phyloP scores from a whole-genome alignment of 2,797 vertebrate genomes.

The Eurystomus glaucurus region DNA sequence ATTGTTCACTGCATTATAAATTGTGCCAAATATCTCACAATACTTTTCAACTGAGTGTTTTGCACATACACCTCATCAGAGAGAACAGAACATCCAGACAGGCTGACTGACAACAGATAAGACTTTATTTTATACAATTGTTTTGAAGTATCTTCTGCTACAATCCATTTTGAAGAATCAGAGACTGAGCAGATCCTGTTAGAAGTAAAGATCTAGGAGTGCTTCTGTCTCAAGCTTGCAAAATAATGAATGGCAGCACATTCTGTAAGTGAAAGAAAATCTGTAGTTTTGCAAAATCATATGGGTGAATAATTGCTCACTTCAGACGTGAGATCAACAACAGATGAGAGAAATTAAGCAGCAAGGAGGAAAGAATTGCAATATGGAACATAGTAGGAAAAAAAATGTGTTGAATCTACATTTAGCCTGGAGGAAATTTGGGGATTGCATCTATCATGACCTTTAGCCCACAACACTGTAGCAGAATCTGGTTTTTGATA shows the following conservation, averaged over 20 bases:
- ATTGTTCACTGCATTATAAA: not conserved
- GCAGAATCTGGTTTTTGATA: not conserved
- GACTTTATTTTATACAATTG: not conserved
- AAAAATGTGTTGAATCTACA: not conserved
- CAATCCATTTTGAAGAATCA: not conserved
- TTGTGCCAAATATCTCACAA: not conserved
- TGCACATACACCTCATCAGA: fast-evolving
- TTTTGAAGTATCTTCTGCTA: not conserved
- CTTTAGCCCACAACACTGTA: not conserved
- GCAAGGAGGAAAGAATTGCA: not conserved
- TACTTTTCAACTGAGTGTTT: not conserved
- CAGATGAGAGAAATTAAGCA: constrained; percentile 28
- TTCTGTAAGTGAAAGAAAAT: constrained; percentile 26
- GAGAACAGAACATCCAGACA: not conserved
- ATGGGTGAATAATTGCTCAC: constrained; percentile 36
- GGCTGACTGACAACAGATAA: not conserved
- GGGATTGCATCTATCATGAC: not conserved
- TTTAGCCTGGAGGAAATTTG: not conserved
- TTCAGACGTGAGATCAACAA: not conserved
- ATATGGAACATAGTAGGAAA: not conserved
- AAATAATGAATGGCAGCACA: not conserved
- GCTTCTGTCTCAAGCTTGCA: not conserved
- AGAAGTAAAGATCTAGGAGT: not conserved
- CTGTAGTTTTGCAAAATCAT: not conserved
- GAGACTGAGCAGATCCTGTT: not conserved